Evolutionary conservation across 2,888 invertebrate species (phyloP), one percentile per base, ranked within the genome.

Genomic region (Pristionchus mayeri): DNA sequence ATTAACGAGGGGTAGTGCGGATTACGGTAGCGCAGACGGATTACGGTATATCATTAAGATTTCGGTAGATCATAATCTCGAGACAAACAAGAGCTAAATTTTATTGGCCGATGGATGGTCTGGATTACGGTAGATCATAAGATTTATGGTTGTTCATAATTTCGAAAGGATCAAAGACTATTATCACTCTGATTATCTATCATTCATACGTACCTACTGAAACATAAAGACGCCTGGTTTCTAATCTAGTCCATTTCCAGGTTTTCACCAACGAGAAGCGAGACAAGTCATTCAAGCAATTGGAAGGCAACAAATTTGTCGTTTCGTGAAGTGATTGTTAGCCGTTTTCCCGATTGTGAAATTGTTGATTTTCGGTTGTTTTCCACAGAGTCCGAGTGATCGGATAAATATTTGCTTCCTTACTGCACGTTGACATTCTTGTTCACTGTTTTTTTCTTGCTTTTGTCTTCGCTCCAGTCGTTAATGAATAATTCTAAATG

Each of bases 231-330:
- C 6, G 13, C 6, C 13, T 44, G 13, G 13, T 44, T 6, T 44
- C 13, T 44, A 44, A n/a, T n/a, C n/a, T n/a, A n/a, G n/a, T 44
- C 13, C 44, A 44, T 44, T 37, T 37, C 37, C 67, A 67, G 67
- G 37, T 79, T 7, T 52, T 40, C 37, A 79, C 79, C 4, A 79
- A 79, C 54, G 79, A 50, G 34, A 34, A 50, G 52, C 30, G 79
- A 21, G 79, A 79, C 54, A 54, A 50, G 79, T 27, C 44, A 1
- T 79, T 79, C 79, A 79, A n/a, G 54, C 34, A 54, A 24, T n/a
- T 79, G 37, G 79, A 54, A 9, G 79, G 54, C 52, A 79, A 79
- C 79, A 79, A 79, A 79, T 79, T 54, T 37, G 27, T 27, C 30
- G 54, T 54, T 11, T 50, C 34, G 16, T 79, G 44, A 76, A 48